phyloP scores from a whole-genome alignment of 2,113 vertebrate genomes.

The Microtus pennsylvanicus region DNA sequence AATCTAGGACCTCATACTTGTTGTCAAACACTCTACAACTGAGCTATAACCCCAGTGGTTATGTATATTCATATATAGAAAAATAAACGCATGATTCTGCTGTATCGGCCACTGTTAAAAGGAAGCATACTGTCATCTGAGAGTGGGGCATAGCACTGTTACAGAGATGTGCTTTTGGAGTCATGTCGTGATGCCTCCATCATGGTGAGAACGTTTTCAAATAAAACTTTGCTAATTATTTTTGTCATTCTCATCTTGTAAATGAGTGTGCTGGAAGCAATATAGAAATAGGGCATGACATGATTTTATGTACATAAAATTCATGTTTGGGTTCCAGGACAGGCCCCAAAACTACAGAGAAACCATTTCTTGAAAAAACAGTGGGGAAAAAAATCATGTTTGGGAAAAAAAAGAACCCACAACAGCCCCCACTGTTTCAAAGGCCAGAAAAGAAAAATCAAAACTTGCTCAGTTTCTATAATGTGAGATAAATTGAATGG shows the following conservation, averaged over 20 bases:
- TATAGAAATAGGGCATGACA: not conserved
- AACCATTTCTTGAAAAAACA: too few species aligned
- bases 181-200: not conserved
- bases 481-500: not conserved
- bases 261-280: not conserved
- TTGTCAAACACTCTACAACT: not conserved
- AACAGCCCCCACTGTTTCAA: not conserved
- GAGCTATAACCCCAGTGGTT: not conserved
- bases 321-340: not conserved
- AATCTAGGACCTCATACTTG: not conserved
- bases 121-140: not conserved
- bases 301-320: not conserved
- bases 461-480: slow-evolving; percentile 12
- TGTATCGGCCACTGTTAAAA: not conserved
- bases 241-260: not conserved
- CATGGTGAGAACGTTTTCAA: not conserved
- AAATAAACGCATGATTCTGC: not conserved
- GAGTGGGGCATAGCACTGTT: not conserved
- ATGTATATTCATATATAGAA: not conserved
- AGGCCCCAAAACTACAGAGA: too few species aligned
- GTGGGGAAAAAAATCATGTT: not conserved
- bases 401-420: not conserved
- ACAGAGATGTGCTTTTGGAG: not conserved
- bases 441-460: not conserved
- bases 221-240: not conserved